These are phyloP conservation scores for Octonoba sinensis DNA, from an alignment of 2,888 invertebrate genomes.

Conservation along the genomic window DNA sequence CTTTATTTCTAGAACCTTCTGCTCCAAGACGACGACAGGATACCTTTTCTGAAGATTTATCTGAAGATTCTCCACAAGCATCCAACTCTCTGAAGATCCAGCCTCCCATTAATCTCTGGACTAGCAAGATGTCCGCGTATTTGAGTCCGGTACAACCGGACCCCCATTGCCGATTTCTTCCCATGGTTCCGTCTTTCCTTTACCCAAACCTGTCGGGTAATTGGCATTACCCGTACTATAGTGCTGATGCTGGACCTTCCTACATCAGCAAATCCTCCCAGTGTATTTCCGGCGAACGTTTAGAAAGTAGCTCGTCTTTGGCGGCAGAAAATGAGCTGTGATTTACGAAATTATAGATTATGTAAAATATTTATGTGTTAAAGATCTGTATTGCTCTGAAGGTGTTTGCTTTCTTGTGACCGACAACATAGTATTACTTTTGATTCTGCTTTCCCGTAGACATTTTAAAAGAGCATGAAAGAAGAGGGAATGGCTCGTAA, in stretches of 20 bases:
- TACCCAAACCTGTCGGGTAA: constrained; percentile 37
- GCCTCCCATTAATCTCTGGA: constrained; percentile 35
- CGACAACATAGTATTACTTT: too few species aligned
- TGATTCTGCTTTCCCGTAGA: too few species aligned
- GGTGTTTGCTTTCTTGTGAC: too few species aligned
- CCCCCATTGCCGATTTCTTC: constrained; percentile 39
- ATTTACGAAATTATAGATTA: too few species aligned
- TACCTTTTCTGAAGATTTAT: constrained; percentile 12
- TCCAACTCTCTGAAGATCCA: constrained; percentile 10
- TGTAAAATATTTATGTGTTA: too few species aligned
- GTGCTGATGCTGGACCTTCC: not conserved
- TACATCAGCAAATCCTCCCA: constrained; percentile 2
- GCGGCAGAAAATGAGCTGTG: too few species aligned
- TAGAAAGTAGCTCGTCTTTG: too few species aligned
- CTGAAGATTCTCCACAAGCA: constrained; percentile 11
- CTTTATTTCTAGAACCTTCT: too few species aligned
- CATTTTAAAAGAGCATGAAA: too few species aligned
- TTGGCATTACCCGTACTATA: constrained; percentile 49
- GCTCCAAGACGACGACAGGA: constrained; percentile 1
- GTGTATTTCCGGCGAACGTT: too few species aligned
- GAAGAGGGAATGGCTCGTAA: too few species aligned
- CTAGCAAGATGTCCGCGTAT: constrained; percentile 38
- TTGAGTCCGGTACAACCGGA: constrained; percentile 13
- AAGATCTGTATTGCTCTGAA: too few species aligned
- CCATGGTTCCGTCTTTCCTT: constrained; percentile 45